Conservation (phyloP, 2,888 invertebrate species). For the Aspidiotus destructor region DNA sequence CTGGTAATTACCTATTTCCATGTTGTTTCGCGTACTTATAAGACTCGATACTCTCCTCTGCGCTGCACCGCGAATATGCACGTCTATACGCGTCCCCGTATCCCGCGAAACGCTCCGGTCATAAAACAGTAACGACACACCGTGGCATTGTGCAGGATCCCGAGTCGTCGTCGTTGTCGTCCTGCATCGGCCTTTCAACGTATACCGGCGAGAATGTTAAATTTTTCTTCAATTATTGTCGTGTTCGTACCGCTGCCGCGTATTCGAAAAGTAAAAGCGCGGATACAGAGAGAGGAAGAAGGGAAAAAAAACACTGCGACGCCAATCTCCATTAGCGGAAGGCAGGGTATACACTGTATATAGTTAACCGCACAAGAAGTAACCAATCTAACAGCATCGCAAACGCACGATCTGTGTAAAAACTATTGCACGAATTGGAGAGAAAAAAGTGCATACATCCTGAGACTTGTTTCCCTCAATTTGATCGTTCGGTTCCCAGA, state of each 20-base stretch:
- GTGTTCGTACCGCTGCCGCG: not conserved
- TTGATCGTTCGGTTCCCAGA: slow-evolving; percentile 21
- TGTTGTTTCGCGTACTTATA: slow-evolving; percentile 11
- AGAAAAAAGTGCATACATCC: slow-evolving; percentile 17
- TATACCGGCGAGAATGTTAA: not conserved
- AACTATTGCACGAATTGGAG: slow-evolving; percentile 24
- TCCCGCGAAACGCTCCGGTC: not conserved
- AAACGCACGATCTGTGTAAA: slow-evolving; percentile 23
- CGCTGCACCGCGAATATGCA: not conserved
- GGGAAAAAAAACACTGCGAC: not conserved
- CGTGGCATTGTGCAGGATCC: slow-evolving; percentile 14
- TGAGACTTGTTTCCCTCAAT: slow-evolving; percentile 25
- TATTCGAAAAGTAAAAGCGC: not conserved
- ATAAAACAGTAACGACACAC: slow-evolving; percentile 23
- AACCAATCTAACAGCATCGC: slow-evolving; percentile 9
- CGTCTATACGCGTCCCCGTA: not conserved
- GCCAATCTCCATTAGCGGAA: slow-evolving; percentile 2
- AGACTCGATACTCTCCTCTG: not conserved
- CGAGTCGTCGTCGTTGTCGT: slow-evolving; percentile 7
- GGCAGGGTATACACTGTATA: not conserved
- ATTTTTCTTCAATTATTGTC: slow-evolving; percentile 1
- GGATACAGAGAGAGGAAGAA: not conserved
- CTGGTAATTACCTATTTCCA: slow-evolving; percentile 28
- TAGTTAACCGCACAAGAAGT: slow-evolving; percentile 15
- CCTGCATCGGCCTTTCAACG: not conserved